Percentiles rank a stretch among this genome's conserved stretches.
Conservation (phyloP, 2,888 invertebrate species). For the Hypena proboscidalis region DNA sequence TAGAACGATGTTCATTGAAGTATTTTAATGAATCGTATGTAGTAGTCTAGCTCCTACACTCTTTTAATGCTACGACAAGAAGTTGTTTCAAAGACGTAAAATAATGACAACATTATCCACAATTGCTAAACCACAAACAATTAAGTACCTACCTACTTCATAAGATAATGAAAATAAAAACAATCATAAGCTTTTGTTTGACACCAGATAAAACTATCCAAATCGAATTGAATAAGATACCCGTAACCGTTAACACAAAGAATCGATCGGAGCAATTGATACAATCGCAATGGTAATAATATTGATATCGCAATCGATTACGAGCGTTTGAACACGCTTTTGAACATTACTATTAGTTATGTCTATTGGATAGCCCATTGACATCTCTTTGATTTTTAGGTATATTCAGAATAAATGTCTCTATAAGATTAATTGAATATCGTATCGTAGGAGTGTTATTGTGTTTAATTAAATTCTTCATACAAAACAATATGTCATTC, state of each 20-base stretch:
- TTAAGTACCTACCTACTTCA: no score
- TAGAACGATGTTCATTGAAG: no score
- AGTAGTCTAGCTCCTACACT: no score
- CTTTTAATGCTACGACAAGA: not conserved
- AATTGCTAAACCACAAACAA: not conserved
- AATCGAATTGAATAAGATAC: slow-evolving; percentile 25
- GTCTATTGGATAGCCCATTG: no score
- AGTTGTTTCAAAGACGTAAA: not conserved
- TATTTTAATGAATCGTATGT: no score
- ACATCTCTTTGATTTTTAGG: no score
- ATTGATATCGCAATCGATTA: slow-evolving; percentile 27
- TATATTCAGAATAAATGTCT: no score
- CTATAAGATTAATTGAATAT: no score
- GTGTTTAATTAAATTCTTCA: no score
- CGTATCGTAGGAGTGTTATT: no score
- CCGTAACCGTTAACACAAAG: slow-evolving; percentile 17
- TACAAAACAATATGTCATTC: no score
- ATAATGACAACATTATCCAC: not conserved
- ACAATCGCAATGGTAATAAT: slow-evolving; percentile 19
- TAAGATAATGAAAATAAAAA: slow-evolving; percentile 3
- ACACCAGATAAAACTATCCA: slow-evolving; percentile 13
- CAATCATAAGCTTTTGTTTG: slow-evolving; percentile 11
- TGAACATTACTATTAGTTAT: slow-evolving; percentile 7
- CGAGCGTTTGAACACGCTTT: slow-evolving; percentile 6
- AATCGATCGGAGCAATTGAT: slow-evolving; percentile 32